Evolutionary conservation across 92 coral and sea anemone genomes (phyloP).

Genomic region (Galaxea fascicularis): DNA sequence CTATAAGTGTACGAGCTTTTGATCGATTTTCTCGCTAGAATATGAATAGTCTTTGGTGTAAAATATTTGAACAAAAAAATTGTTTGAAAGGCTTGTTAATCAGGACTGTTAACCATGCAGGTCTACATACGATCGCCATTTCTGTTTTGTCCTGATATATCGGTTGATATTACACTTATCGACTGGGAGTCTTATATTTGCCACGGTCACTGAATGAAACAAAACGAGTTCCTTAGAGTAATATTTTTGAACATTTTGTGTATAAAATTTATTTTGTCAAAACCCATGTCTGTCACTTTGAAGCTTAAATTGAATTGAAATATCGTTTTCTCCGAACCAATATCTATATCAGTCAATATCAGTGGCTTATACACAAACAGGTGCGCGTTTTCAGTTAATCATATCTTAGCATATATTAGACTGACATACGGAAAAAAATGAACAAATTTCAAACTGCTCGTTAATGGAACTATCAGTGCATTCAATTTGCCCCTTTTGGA

Average conservation of each 20-base stretch:
- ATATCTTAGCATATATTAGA: constrained; percentile 25
- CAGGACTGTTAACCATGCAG: constrained; percentile 32
- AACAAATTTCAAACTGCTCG: constrained; percentile 15
- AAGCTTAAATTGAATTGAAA: constrained; percentile 3
- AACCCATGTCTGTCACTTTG: constrained; percentile 10
- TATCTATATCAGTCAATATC: background rate
- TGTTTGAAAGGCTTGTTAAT: constrained; percentile 33
- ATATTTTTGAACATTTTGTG: background rate
- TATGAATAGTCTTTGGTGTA: background rate
- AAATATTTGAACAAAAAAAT: constrained; percentile 32
- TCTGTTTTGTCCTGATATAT: constrained; percentile 4
- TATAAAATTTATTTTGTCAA: constrained; percentile 11
- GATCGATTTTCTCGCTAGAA: constrained; percentile 16
- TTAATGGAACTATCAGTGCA: background rate
- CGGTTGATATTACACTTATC: constrained; percentile 22
- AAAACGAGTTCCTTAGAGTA: background rate
- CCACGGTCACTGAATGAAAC: constrained; percentile 1
- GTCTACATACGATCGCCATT: constrained; percentile 29
- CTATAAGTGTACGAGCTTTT: background rate
- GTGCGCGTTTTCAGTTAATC: constrained; percentile 13
- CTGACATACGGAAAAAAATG: background rate
- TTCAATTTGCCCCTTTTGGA: background rate
- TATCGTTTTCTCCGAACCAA: background rate
- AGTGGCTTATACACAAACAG: constrained; percentile 14
- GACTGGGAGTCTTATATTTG: background rate